Base-by-base conservation (phyloP, 2,888 invertebrate species). In the Carpatolechia fugitivella region DNA sequence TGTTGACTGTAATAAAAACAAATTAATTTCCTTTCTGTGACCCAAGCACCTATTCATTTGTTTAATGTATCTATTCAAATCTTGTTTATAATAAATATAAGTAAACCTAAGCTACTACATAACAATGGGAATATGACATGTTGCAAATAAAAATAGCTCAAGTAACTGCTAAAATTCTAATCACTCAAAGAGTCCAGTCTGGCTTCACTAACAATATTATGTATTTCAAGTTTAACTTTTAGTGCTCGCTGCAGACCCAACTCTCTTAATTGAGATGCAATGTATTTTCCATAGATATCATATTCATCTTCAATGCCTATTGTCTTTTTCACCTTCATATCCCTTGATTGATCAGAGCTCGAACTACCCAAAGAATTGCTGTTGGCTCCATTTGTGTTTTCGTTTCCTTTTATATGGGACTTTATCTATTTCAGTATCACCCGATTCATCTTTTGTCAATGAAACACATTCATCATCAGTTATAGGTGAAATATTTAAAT, bases 281-380 rank as follows among this genome's bases (percentile, higher is more conserved):
- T 80, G 60, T 74, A 82, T 63, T 81, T 82, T 1, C 83, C 84
- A 67, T 81, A 85, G 24, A 82, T 76, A 66, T 82, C 84, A 76
- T 82, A 85, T 60, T 84, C 84, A 68, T 85, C 85, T 29, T 84
- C 82, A 24, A 61, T 71, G 57, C 52, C 57, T 29, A 3, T 24
- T 6, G 44, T 29, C 29, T n/a, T 20, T 44, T n/a, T 44, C 13
- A n/a, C n/a, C 6, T 29, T n/a, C 13, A 3, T 29, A 8, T 29
- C 13, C 4, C 29, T 6, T 11, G 40, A 41, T 11, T 29, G n/a
- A 24, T 29, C 20, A 3, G 13, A 7, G n/a, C 44, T 44, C 1
- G 40, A 41, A 7, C n/a, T 8, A 29, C 33, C 33, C 3, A 13
- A 0, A 44, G 44, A 44, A 6, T 44, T n/a, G 6, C 44, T n/a